phyloP scores from a whole-genome alignment of 37 sponge, comb jelly and placozoan genomes.

The Bolinopsis microptera region DNA sequence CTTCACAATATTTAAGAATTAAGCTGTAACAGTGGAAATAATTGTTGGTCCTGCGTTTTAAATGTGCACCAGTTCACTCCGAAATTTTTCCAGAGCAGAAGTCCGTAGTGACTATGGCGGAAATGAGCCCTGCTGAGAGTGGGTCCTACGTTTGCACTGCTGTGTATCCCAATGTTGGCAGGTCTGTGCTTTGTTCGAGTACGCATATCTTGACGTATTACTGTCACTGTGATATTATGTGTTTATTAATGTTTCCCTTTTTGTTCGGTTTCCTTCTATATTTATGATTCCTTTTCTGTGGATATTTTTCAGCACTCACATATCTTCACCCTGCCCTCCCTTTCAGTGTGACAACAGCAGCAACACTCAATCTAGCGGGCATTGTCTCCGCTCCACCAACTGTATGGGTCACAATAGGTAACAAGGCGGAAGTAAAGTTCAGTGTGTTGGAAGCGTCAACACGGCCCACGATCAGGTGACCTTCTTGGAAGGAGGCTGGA shows the following conservation, averaged over 20 bases:
- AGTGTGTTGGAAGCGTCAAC: not conserved
- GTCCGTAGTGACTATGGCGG: not conserved
- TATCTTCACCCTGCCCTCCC: no score
- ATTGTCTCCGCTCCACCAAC: not conserved
- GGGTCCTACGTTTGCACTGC: not conserved
- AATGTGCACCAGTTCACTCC: no score
- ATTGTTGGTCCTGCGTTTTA: no score
- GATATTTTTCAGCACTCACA: no score
- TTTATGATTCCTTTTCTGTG: no score
- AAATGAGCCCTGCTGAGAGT: not conserved
- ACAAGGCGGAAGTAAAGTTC: not conserved
- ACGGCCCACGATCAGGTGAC: not conserved
- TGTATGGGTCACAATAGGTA: not conserved
- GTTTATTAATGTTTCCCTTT: no score
- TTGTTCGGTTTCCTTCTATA: no score
- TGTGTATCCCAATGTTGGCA: not conserved
- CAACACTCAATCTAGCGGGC: not conserved
- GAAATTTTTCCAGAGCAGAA: not conserved
- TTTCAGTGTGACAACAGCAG: not conserved
- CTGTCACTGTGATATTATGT: not conserved
- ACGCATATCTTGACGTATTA: not conserved
- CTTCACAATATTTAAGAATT: no score
- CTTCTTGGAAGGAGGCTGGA: not conserved
- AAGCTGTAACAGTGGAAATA: no score
- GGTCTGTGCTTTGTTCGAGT: not conserved